A percentile compares a stretch with the other conserved stretches of the same genome.
phyloP scores from a whole-genome alignment of 2,113 vertebrate species.

The Toxostoma redivivum region DNA sequence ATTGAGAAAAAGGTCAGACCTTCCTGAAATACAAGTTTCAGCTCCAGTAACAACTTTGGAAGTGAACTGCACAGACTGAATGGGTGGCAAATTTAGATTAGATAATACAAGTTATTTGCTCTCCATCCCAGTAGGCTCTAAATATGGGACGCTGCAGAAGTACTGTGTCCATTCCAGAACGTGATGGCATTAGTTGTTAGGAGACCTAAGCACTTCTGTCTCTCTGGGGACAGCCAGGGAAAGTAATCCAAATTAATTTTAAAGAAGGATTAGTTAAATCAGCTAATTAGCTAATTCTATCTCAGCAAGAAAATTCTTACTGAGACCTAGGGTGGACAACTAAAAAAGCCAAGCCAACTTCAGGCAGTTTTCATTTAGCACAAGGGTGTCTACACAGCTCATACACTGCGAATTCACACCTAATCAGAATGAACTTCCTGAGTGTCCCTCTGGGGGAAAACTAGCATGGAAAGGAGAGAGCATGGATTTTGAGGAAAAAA shows the following conservation, averaged over 20 bases:
- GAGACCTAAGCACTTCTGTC: neutral
- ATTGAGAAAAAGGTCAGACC: neutral
- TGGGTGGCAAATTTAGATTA: neutral
- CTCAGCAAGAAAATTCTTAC: neutral
- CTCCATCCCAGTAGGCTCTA: neutral
- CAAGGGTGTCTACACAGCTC: neutral
- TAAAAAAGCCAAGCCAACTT: neutral
- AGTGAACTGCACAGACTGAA: neutral
- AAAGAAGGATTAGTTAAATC: slow-evolving; percentile 23
- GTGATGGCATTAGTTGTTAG: neutral
- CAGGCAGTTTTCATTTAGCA: neutral
- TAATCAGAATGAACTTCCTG: neutral
- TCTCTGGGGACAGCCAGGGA: neutral
- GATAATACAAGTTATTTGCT: neutral
- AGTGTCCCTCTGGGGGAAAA: neutral
- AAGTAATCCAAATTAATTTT: slow-evolving; percentile 32
- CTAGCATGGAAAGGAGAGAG: neutral
- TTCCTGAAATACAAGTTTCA: neutral
- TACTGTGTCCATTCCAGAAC: neutral
- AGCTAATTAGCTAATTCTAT: slow-evolving; percentile 20
- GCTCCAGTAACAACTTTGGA: neutral
- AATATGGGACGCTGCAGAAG: neutral
- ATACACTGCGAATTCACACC: neutral
- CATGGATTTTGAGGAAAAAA: neutral
- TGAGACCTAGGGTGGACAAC: neutral